Evolutionary conservation across 2,797 vertebrate species (phyloP), one percentile per base, ranked within the genome.

Genomic region (Paedocypris micromegethes): DNA sequence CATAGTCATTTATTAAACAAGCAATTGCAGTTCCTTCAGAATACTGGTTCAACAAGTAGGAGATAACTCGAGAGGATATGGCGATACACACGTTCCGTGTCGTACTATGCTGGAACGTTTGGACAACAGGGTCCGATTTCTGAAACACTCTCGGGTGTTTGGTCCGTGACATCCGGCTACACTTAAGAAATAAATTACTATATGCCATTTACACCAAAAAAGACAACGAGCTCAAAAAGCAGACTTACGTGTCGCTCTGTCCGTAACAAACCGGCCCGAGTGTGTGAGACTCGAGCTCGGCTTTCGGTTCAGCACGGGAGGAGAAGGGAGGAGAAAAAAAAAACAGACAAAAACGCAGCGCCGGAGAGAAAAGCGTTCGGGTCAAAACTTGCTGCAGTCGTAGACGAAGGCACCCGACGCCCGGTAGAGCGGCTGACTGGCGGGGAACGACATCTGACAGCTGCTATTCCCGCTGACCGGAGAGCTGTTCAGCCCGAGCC

Each of bases 101-200:
- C 85, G 89, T 79, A 87, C 89, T 92, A 93, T 93, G 94, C 87
- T 90, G 91, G 89, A 90, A 89, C 86, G 84, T 81, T 83, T 83
- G 85, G 90, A 90, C 85, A 90, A 86, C 92, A 90, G 85, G 90
- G 80, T 87, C 93, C 84, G 91, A 88, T 89, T 94, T 93, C 23
- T 88, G 85, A 92, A 94, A 94, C 92, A 95, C 91, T 92, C 91
- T 75, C 79, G 76, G 90, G 91, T 88, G 88, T 95, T 98, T 98
- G 95, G 96, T 97, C 95, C 94, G 85, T 88, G 90, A 91, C 86
- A 92, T 92, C 90, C 89, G 90, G 91, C 91, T 93, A 95, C 91
- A 95, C 89, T 85, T 88, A 93, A 91, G 91, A 98, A 98, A 98
- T 98, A 98, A 98, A 98, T 98, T 98, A 98, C 92, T 98, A 96